Conservation (phyloP, 2,888 invertebrate species). For the Morpho helenor region DNA sequence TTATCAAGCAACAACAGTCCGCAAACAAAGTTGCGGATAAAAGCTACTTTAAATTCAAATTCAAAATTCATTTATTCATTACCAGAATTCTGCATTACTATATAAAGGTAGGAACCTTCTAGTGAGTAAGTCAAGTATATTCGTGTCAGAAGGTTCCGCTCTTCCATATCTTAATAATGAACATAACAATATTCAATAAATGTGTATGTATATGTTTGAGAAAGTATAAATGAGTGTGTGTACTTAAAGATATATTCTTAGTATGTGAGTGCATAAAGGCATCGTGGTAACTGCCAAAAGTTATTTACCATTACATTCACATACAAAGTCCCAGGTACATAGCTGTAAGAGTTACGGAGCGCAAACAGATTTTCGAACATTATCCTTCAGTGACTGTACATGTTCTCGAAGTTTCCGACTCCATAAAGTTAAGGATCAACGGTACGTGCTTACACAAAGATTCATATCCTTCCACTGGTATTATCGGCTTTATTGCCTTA, state of each 20-base stretch:
- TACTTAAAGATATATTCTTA: not conserved
- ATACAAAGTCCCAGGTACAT: not conserved
- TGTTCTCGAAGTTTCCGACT: constrained; percentile 17
- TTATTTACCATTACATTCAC: not conserved
- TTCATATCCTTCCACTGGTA: constrained; percentile 1
- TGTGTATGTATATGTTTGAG: no score
- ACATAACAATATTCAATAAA: no score
- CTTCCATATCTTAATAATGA: no score
- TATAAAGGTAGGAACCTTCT: no score
- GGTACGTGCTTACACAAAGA: constrained; percentile 16
- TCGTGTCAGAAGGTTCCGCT: no score
- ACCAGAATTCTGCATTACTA: no score
- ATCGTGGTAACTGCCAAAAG: not conserved
- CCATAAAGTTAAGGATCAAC: constrained; percentile 24
- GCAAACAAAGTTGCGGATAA: no score
- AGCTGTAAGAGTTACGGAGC: constrained; percentile 5
- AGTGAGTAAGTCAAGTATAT: no score
- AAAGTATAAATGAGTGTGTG: not conserved
- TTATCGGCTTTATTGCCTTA: not conserved
- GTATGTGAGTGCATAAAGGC: no score
- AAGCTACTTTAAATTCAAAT: no score
- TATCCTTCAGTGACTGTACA: constrained; percentile 17
- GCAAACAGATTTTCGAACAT: constrained; percentile 18
- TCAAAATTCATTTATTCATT: no score
- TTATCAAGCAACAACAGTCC: no score